Conservation (phyloP, 2,113 vertebrate genomes). For the Peromyscus polionotus region DNA sequence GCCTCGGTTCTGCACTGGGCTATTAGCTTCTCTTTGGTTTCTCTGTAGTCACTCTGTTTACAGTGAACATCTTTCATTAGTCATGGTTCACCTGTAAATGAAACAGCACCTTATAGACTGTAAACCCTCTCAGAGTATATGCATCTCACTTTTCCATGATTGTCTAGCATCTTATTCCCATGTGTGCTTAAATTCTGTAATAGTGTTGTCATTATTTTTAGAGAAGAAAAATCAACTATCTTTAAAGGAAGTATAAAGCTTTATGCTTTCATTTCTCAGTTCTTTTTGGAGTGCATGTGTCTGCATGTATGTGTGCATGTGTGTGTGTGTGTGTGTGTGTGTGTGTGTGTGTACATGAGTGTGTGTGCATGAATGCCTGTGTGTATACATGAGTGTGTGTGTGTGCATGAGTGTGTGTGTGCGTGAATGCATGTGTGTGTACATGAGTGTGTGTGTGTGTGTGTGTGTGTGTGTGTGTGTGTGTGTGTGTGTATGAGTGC, state of each 20-base stretch:
- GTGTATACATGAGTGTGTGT: background rate
- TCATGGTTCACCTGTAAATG: background rate
- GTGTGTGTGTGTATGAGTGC: background rate
- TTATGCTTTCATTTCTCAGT: background rate
- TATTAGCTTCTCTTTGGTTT: background rate
- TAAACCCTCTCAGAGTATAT: background rate
- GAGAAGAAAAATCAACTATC: background rate
- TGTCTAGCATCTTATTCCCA: background rate
- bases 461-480: background rate
- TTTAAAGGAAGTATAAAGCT: background rate
- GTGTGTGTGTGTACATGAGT: background rate
- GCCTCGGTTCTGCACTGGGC: background rate
- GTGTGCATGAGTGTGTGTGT: background rate
- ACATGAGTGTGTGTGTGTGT: background rate
- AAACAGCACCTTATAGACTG: background rate
- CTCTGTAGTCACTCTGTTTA: background rate
- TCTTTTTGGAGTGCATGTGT: background rate
- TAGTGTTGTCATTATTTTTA: background rate
- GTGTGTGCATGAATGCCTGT: too few species aligned
- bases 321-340: background rate
- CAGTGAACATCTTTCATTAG: background rate
- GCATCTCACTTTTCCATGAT: background rate
- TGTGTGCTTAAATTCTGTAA: background rate
- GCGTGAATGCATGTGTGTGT: too few species aligned
- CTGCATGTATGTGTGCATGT: rapidly evolving